Evolutionary conservation across 2,113 vertebrate species (phyloP), one percentile per base, ranked within the genome.

Genomic region (Oreochromis spilurus): DNA sequence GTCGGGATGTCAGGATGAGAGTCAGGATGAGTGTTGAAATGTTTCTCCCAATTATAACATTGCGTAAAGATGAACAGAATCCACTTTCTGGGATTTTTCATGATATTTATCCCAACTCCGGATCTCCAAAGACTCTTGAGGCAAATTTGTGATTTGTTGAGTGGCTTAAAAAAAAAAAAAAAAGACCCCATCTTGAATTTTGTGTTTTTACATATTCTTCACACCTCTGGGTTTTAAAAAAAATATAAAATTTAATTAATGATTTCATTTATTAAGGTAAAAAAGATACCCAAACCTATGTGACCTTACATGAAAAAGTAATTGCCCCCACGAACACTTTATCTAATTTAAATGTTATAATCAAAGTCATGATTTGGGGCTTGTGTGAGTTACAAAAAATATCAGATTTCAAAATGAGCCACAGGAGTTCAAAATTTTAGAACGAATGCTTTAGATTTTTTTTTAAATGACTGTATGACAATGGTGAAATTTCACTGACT

Each of bases 201-300:
- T 16, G 3, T 26, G 7, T 57, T 29, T 29, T 16, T 29, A 9
- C 4, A 29, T 29, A 29, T 57, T 57, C 24, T 29, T 57, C 24
- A 57, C 55, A 57, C 13, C 12, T 57, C 55, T 29, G 24, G 7
- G 24, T 57, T 57, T 26, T 2, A 29, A 57, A 57, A 7, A 9
- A 9, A 0, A 29, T 2, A 29, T 8, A 57, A 29, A 57, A 16
- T 29, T 26, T 9, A 57, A 57, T 29, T 24, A 57, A 14, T 29
- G 12, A 57, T 57, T 16, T 57, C 9, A n/a, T 65, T 58, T 58
- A 58, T 17, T 17, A 31, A 31, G 13, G 7, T 31, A 9, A 58
- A 58, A 58, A 31, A 58, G 12, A 26, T 29, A 29, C 54, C 24
- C 24, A 16, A 58, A 16, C 4, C 13, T 58, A 29, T 7, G 24